phyloP scores from a whole-genome alignment of 1,140 invertebrate species.

The Lepidurus packardi region DNA sequence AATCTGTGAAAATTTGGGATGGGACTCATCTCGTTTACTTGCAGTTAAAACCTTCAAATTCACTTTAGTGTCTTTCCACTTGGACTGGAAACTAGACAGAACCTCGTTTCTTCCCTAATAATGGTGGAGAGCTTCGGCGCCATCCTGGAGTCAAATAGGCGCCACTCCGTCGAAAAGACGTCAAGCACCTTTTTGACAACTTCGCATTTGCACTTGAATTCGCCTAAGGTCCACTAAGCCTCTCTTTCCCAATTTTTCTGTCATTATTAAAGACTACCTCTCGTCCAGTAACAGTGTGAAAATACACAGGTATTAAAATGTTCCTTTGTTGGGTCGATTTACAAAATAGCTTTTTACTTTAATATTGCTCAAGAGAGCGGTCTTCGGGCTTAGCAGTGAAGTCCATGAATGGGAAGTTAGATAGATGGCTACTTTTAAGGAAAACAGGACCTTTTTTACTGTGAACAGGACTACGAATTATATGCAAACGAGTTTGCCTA shows the following conservation, averaged over 20 bases:
- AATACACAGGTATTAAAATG: no score
- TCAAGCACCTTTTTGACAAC: constrained; percentile 4
- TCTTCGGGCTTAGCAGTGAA: not conserved
- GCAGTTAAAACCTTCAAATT: not conserved
- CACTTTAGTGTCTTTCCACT: not conserved
- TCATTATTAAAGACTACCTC: not conserved
- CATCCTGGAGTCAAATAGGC: constrained; percentile 20
- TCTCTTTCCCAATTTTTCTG: not conserved
- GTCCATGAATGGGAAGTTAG: constrained; percentile 8
- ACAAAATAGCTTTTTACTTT: no score
- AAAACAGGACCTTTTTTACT: not conserved
- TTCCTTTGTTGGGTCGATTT: no score
- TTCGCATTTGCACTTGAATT: not conserved
- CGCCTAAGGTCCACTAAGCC: constrained; percentile 5
- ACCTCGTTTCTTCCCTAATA: constrained; percentile 19
- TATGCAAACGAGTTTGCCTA: not conserved
- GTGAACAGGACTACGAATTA: not conserved
- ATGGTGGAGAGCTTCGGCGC: constrained; percentile 2
- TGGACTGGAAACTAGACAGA: not conserved
- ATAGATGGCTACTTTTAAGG: constrained; percentile 24
- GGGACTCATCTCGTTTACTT: not conserved
- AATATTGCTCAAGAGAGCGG: no score
- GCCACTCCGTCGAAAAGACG: constrained; percentile 2
- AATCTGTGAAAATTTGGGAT: not conserved
- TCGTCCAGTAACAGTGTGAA: not conserved